A percentile compares a stretch with the other conserved stretches of the same genome.
Evolutionary conservation across 1,140 invertebrate genomes (phyloP).

Genomic region (Drosophila santomea): DNA sequence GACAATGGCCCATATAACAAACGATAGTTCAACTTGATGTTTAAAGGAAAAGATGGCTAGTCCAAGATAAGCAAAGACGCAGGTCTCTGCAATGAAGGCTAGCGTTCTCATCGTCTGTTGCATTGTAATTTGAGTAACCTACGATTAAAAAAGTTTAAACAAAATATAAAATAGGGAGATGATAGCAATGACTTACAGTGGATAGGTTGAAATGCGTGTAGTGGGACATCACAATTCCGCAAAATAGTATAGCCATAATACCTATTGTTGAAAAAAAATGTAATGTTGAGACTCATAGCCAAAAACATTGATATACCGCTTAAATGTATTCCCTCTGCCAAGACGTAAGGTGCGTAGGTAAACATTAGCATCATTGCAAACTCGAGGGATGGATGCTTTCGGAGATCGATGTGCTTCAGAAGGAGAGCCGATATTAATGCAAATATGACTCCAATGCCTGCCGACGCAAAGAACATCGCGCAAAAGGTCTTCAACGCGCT

Average conservation of each 20-base stretch:
- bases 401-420: conserved; percentile 97
- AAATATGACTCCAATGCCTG: conserved; percentile 97
- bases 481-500: conserved; percentile 96
- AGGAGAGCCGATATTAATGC: conserved; percentile 97
- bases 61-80: conserved; percentile 99
- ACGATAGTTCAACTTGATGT: conserved; percentile 91
- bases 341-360: conserved; percentile 98
- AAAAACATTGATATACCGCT: conserved; percentile 86
- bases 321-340: conserved; percentile 94
- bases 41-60: conserved; percentile 98
- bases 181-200: conserved; percentile 85
- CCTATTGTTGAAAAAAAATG: conserved; percentile 11
- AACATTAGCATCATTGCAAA: conserved; percentile 99
- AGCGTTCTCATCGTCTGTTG: conserved; percentile 99
- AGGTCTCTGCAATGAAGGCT: conserved; percentile 99
- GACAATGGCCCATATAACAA: conserved; percentile 97
- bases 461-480: conserved; percentile 99
- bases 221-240: conserved; percentile 99
- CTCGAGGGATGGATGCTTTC: conserved; percentile 99
- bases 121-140: conserved; percentile 98
- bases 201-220: conserved; percentile 99
- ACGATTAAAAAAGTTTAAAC: neutral
- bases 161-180: neutral
- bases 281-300: neutral
- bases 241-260: conserved; percentile 99